Base-by-base conservation (phyloP, 2,888 invertebrate species). In the Phania funesta region DNA sequence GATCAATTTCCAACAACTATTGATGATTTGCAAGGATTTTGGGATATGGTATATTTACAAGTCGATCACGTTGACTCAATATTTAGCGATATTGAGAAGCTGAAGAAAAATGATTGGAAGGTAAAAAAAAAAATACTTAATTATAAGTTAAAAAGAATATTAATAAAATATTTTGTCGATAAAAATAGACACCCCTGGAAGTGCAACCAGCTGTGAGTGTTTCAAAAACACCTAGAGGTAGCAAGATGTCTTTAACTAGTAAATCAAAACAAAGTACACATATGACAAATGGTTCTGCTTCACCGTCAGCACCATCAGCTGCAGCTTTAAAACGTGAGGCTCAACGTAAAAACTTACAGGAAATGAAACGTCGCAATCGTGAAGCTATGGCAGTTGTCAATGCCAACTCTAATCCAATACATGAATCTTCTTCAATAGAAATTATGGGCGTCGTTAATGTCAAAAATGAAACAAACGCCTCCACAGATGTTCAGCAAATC, bases 1-100 rank as follows among this genome's bases (percentile, higher is more conserved):
- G 97, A 97, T 88, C 95, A 94, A 83, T 97, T 96, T 91, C 96
- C 96, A 8, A 98, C 98, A 8, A 98, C 97, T 0, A 92, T 94
- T 84, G 95, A 96, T 86, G 99, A 99, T 91, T 92, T 99, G 83
- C 97, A 96, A 87, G 99, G 98, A 0, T 99, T 99, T 92, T 99
- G 98, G 98, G 98, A 99, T 91, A 98, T 99, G 97, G 97, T 98
- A 29, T 94, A 95, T 90, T 93, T 98, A 60, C 98, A 98, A 92
- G 96, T 98, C 20, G 94, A 94, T 80, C 96, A 98, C 87, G 94
- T 98, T 68, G 94, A 97, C 88, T 93, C 93, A 4, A 92, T 96
- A 85, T 97, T 96, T 89, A 92, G 93, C 13, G 94, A 95, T 78
- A 93, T 96, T 41, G 93, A 93, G 6, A 88, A 88, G 9, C 90